Percentiles rank a stretch among this genome's conserved stretches.
These are phyloP conservation scores for Jaculus jaculus DNA, from an alignment of 2,113 vertebrate genomes.

Conservation along the genomic window DNA sequence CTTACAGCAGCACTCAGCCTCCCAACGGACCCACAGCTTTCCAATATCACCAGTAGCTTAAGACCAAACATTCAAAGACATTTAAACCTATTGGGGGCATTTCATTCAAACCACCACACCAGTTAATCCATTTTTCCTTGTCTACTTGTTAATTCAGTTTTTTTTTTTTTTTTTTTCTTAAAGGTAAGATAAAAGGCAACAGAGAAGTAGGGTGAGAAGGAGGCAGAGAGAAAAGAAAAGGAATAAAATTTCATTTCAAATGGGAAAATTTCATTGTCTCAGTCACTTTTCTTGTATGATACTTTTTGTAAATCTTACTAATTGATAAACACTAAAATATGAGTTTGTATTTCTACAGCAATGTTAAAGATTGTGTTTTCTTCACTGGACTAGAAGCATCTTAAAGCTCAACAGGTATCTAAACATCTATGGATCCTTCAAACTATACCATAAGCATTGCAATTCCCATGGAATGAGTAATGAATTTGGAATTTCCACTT, in stretches of 20 bases:
- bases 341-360: not conserved
- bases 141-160: not conserved
- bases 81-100: no score
- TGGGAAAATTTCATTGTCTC: not conserved
- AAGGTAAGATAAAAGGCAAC: not conserved
- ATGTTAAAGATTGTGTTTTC: not conserved
- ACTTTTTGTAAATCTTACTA: not conserved
- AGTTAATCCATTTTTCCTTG: not conserved
- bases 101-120: no score
- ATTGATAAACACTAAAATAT: not conserved
- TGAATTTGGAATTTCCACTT: constrained; percentile 42
- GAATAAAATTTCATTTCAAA: not conserved
- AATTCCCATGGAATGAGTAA: not conserved
- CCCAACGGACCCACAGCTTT: no score
- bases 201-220: not conserved
- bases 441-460: not conserved
- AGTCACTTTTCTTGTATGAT: not conserved
- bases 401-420: not conserved
- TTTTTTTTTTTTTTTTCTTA: no score
- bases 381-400: not conserved
- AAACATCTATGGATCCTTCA: not conserved
- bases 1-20: no score
- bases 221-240: not conserved
- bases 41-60: no score
- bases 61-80: no score